Conservation (phyloP, 2,797 vertebrate species). For the Neopelma chrysocephalum region DNA sequence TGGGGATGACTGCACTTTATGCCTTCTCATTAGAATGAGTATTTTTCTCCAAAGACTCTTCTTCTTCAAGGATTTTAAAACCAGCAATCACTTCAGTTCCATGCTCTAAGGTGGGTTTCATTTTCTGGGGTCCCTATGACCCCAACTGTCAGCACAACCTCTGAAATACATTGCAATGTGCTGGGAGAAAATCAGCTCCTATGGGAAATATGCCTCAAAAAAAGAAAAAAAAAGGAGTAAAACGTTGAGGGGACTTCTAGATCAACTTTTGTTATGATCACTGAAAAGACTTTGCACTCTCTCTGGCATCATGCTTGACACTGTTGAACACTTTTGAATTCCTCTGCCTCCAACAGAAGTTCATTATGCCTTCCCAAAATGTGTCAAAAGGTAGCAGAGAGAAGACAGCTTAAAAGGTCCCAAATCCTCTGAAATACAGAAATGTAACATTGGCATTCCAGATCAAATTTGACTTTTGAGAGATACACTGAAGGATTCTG, state of each 20-base stretch:
- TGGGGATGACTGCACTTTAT: background rate
- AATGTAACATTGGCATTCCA: background rate
- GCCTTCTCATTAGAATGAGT: fast-evolving
- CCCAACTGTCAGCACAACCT: background rate
- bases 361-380: background rate
- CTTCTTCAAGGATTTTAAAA: background rate
- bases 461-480: background rate
- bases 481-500: background rate
- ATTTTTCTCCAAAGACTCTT: background rate
- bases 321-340: background rate
- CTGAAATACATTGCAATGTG: background rate
- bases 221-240: background rate
- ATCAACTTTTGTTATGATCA: background rate
- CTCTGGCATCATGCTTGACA: background rate
- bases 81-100: background rate
- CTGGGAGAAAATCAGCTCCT: background rate
- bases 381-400: background rate
- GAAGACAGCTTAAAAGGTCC: background rate
- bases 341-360: background rate
- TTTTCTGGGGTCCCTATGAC: background rate
- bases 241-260: background rate
- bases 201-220: background rate
- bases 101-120: background rate
- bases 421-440: background rate
- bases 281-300: background rate